These are phyloP conservation scores for Hypothenemus hampei DNA, from an alignment of 1,140 invertebrate genomes.

Conservation along the genomic window DNA sequence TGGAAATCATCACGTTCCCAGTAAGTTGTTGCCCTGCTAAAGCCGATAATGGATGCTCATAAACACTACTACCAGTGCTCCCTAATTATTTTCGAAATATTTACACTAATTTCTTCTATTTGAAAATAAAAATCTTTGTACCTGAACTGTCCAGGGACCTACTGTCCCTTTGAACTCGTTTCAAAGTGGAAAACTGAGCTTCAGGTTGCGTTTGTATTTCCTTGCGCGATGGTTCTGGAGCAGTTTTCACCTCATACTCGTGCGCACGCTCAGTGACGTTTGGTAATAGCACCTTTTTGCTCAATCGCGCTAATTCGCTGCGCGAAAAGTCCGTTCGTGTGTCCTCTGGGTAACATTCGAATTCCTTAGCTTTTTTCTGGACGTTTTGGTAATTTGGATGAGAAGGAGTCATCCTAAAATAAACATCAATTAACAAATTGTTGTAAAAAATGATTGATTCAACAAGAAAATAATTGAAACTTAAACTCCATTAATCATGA, in stretches of 20 bases:
- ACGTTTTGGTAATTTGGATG: constrained; percentile 58
- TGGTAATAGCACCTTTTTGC: constrained; percentile 62
- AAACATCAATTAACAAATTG: neutral
- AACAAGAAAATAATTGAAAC: too few relatives aligned
- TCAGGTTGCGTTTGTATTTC: neutral
- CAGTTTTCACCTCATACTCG: constrained; percentile 64
- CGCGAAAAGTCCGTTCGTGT: constrained; percentile 62
- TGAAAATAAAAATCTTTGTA: constrained; percentile 18
- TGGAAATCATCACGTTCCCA: constrained; percentile 68
- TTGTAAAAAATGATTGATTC: neutral
- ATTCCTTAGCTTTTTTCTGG: constrained; percentile 65
- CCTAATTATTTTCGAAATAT: constrained; percentile 3
- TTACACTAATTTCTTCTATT: neutral
- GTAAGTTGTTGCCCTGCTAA: constrained; percentile 48
- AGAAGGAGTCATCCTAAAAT: constrained; percentile 47
- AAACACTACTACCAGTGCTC: constrained; percentile 38
- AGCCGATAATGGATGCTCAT: constrained; percentile 30
- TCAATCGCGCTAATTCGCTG: constrained; percentile 67
- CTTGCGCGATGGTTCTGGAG: constrained; percentile 27
- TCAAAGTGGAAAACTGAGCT: constrained; percentile 19
- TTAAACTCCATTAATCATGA: too few relatives aligned
- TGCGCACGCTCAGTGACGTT: constrained; percentile 68
- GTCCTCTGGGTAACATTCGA: constrained; percentile 60
- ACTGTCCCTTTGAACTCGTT: constrained; percentile 43
- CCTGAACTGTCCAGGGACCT: constrained; percentile 48